These are phyloP conservation scores for Mesocentrotus franciscanus DNA, from an alignment of 53 echinoderm and acorn worm genomes.

Conservation along the genomic window DNA sequence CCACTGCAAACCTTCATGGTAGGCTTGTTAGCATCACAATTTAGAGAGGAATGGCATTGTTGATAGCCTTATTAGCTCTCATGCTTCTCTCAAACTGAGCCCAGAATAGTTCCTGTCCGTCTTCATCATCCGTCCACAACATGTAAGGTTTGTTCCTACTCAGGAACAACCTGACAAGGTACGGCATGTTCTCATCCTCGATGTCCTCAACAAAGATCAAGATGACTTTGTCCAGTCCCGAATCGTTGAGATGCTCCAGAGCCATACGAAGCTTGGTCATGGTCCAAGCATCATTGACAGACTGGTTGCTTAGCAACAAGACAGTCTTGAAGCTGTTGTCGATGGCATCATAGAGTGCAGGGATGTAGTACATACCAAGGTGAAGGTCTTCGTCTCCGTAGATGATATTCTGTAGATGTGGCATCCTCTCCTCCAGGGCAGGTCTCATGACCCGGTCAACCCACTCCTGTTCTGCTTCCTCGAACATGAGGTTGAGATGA, in stretches of 20 bases:
- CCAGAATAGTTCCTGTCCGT: neutral
- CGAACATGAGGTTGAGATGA: conserved; percentile 41
- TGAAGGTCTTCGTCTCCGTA: neutral
- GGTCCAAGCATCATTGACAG: neutral
- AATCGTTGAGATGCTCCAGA: conserved; percentile 4
- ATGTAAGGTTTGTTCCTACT: conserved; percentile 15
- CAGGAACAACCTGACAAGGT: conserved; percentile 12
- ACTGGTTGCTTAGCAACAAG: conserved; percentile 18
- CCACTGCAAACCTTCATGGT: neutral
- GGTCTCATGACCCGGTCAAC: conserved; percentile 36
- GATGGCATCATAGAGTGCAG: conserved; percentile 25
- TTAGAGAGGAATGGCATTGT: conserved; percentile 40
- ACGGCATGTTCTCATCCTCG: conserved; percentile 17
- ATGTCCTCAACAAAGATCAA: conserved; percentile 3
- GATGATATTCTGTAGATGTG: conserved; percentile 24
- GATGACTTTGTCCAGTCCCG: conserved; percentile 9
- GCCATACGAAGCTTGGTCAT: conserved; percentile 42
- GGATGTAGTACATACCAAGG: conserved; percentile 44
- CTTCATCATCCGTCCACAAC: conserved; percentile 2
- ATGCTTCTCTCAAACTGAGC: conserved; percentile 14
- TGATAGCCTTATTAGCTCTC: conserved; percentile 23
- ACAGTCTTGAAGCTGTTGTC: conserved; percentile 57
- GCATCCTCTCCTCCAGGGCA: conserved; percentile 38
- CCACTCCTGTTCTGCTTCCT: conserved; percentile 31
- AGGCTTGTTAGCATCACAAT: neutral